Evolutionary conservation across 2,113 vertebrate genomes (phyloP).

Genomic region (Tragelaphus buxtoni): DNA sequence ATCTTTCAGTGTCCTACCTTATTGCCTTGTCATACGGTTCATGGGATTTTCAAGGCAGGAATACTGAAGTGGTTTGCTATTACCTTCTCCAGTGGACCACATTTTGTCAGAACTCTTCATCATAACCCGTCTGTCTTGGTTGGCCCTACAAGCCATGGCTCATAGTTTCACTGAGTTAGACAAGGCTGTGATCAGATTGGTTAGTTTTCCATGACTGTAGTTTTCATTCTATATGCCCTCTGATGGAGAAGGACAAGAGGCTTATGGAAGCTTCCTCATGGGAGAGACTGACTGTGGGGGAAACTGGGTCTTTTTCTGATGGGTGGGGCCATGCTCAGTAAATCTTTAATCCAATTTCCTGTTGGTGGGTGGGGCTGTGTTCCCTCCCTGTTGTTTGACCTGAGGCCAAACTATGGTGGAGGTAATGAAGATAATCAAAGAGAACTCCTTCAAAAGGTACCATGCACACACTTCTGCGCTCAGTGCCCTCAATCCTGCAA

Average conservation of each 20-base stretch:
- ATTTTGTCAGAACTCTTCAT: not conserved
- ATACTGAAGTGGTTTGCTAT: not conserved
- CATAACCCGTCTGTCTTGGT: not conserved
- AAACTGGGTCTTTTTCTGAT: no score
- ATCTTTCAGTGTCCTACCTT: not conserved
- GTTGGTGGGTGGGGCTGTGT: no score
- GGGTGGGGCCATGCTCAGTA: no score
- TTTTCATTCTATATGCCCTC: not conserved
- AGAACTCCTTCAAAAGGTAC: not conserved
- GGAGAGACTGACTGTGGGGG: no score
- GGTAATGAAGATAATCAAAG: not conserved
- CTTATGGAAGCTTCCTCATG: not conserved
- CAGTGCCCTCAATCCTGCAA: not conserved
- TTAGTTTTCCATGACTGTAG: not conserved
- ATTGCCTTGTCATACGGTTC: not conserved
- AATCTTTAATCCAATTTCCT: no score
- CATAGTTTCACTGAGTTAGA: not conserved
- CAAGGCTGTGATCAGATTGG: not conserved
- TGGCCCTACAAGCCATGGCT: not conserved
- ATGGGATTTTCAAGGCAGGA: not conserved
- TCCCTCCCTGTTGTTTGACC: no score
- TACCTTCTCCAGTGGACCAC: not conserved
- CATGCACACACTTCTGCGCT: not conserved
- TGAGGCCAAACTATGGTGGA: not conserved
- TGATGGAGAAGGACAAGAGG: not conserved